Evolutionary conservation across 2,113 vertebrate genomes (phyloP).

Genomic region (Pluvialis apricaria): DNA sequence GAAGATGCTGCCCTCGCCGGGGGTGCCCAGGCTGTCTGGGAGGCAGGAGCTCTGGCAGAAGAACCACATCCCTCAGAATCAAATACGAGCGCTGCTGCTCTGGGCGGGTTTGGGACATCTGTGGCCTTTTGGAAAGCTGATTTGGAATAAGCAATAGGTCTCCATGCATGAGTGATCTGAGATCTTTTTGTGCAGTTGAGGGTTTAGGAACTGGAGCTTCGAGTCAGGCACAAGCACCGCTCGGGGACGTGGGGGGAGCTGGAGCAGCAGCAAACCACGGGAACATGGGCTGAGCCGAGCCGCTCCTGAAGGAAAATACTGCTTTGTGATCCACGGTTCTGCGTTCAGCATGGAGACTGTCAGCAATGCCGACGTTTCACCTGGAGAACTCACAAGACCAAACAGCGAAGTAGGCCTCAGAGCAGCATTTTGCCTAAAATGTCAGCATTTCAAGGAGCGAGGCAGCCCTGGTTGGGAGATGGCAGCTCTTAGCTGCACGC

Average conservation of each 20-base stretch:
- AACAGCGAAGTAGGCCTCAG: background rate
- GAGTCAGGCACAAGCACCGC: background rate
- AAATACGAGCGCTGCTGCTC: background rate
- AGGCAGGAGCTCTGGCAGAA: background rate
- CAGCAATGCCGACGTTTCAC: background rate
- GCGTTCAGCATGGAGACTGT: background rate
- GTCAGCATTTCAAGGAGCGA: background rate
- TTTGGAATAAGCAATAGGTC: background rate
- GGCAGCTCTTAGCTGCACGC: background rate
- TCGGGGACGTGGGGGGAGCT: background rate
- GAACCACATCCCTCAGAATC: background rate
- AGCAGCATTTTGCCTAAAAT: background rate
- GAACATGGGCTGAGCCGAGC: background rate
- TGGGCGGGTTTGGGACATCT: background rate
- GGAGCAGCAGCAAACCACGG: background rate
- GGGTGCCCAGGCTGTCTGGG: background rate
- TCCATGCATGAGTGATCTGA: background rate
- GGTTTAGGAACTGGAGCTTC: background rate
- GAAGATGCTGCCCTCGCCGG: background rate
- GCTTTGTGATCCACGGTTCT: background rate
- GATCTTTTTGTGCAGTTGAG: background rate
- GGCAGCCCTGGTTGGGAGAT: background rate
- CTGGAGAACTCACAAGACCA: background rate
- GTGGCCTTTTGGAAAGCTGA: background rate
- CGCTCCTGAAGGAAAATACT: background rate